phyloP scores from a whole-genome alignment of 2,888 invertebrate species.

The Anthophora plumipes region DNA sequence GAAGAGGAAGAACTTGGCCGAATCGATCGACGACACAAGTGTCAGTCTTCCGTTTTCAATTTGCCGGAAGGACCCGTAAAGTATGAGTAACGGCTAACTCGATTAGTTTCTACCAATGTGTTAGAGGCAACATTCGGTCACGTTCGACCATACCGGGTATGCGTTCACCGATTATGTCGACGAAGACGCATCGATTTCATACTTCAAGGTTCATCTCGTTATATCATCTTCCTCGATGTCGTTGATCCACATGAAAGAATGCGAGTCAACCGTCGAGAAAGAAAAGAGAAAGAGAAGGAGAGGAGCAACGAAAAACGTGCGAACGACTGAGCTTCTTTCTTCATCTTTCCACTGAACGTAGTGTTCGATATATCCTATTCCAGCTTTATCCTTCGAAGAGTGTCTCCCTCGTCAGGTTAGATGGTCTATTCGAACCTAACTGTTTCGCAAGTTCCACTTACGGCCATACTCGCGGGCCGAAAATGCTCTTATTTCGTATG shows the following conservation, averaged over 20 bases:
- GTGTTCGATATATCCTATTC: slow-evolving; percentile 33
- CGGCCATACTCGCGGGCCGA: slow-evolving; percentile 43
- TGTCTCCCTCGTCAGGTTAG: slow-evolving; percentile 46
- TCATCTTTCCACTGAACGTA: not conserved
- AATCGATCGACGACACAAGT: slow-evolving; percentile 17
- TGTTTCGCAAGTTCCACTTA: slow-evolving; percentile 68
- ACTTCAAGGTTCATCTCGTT: slow-evolving; percentile 7
- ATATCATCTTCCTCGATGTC: slow-evolving; percentile 17
- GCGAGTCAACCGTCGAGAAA: not conserved
- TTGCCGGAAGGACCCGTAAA: slow-evolving; percentile 33
- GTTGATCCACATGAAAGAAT: slow-evolving; percentile 47
- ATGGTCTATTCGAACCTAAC: slow-evolving; percentile 72
- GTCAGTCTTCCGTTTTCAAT: slow-evolving; percentile 42
- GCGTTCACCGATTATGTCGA: slow-evolving; percentile 69
- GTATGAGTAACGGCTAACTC: slow-evolving; percentile 39
- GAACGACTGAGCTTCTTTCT: slow-evolving; percentile 56
- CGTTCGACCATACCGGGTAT: slow-evolving; percentile 45
- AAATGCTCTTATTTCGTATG: slow-evolving; percentile 60
- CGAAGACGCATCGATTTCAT: slow-evolving; percentile 56
- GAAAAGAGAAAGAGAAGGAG: not conserved
- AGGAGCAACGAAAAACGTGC: slow-evolving; percentile 59
- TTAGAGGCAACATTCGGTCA: slow-evolving; percentile 48
- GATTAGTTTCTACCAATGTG: slow-evolving; percentile 43
- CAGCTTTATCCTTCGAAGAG: slow-evolving; percentile 37
- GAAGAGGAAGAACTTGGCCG: not conserved